Conservation (phyloP, 2,113 vertebrate genomes). For the Strix aluco region DNA sequence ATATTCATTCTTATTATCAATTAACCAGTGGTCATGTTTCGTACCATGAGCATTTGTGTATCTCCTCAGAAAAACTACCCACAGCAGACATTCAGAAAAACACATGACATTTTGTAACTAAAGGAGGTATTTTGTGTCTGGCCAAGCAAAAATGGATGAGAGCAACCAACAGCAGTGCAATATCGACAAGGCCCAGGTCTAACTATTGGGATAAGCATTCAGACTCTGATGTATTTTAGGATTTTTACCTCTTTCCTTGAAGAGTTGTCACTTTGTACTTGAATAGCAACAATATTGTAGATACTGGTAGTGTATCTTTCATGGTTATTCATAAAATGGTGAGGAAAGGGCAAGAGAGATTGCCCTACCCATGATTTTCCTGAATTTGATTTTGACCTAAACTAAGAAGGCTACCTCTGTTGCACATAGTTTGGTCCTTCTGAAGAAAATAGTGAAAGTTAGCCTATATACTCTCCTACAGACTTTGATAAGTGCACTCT, state of each 20-base stretch:
- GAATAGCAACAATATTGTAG: background rate
- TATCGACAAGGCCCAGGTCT: background rate
- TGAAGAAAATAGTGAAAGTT: background rate
- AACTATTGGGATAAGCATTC: background rate
- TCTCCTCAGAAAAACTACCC: background rate
- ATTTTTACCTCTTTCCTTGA: background rate
- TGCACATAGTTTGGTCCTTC: background rate
- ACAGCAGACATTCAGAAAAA: background rate
- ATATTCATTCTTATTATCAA: background rate
- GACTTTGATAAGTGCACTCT: background rate
- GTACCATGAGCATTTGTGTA: background rate
- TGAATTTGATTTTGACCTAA: background rate
- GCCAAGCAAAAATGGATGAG: background rate
- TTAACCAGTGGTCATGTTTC: background rate
- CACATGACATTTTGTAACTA: background rate
- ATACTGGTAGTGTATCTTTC: background rate
- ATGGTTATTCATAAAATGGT: background rate
- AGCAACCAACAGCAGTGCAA: background rate
- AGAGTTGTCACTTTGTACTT: background rate
- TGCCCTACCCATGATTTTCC: background rate
- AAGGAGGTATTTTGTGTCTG: background rate
- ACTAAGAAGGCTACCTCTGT: background rate
- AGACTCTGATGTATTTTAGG: background rate
- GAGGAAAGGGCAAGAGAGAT: background rate
- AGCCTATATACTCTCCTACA: background rate